These are phyloP conservation scores for Cassiopea xamachana DNA, from an alignment of 30 jellyfish, hydroid and myxozoan genomes.

Conservation along the genomic window DNA sequence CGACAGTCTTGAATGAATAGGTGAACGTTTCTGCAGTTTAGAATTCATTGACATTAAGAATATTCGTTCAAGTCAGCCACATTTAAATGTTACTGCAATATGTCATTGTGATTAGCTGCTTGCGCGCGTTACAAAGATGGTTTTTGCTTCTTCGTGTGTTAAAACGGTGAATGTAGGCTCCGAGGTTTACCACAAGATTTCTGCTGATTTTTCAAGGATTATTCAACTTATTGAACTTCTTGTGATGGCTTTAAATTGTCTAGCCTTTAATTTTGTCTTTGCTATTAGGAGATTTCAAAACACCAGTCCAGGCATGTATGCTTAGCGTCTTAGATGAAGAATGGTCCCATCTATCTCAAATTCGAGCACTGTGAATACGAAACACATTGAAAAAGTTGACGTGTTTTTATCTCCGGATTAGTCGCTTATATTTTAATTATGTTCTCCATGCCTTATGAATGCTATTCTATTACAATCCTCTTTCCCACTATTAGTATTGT, in stretches of 20 bases:
- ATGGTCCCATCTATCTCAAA: neutral
- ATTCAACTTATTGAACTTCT: neutral
- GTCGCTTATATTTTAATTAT: neutral
- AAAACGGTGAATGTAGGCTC: neutral
- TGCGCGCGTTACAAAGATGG: neutral
- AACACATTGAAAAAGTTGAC: neutral
- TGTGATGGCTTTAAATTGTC: conserved; percentile 17
- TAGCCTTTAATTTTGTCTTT: conserved; percentile 20
- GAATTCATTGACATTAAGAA: neutral
- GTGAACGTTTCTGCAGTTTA: neutral
- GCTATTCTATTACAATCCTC: neutral
- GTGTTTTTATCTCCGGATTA: neutral
- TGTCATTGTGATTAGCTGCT: neutral
- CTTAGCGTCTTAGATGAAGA: neutral
- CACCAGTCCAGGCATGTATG: conserved; percentile 1
- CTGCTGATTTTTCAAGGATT: conserved; percentile 20
- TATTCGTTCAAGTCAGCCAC: neutral
- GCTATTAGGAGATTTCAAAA: conserved; percentile 15
- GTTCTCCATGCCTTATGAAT: neutral
- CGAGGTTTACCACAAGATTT: conserved; percentile 13
- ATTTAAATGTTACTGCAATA: neutral
- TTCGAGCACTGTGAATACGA: neutral
- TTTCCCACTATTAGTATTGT: neutral
- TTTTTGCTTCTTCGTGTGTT: conserved; percentile 11
- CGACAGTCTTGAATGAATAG: neutral